Base-by-base conservation (phyloP, 2,113 vertebrate species). In the Hemicordylus capensis region DNA sequence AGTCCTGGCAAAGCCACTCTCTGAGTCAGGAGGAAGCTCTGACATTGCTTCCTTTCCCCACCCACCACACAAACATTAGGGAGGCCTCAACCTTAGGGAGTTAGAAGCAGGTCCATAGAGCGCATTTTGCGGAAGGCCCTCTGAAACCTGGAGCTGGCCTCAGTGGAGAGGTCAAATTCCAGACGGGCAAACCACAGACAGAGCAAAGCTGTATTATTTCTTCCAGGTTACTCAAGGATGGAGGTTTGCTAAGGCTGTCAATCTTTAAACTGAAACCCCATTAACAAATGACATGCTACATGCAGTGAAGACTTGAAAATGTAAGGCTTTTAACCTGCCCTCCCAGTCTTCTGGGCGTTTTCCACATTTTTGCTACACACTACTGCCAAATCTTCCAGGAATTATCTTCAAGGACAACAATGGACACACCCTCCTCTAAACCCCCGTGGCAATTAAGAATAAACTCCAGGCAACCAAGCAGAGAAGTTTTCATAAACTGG, bases 91-190 rank as follows among this genome's bases (percentile, higher is more conserved):
- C n/a, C n/a, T n/a, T n/a, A n/a, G n/a, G n/a, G n/a, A n/a, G n/a
- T n/a, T n/a, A n/a, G n/a, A n/a, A n/a, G n/a, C n/a, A n/a, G n/a
- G n/a, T n/a, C n/a, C n/a, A n/a, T n/a, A n/a, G n/a, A n/a, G n/a
- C n/a, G n/a, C n/a, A n/a, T n/a, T n/a, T n/a, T n/a, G n/a, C n/a
- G n/a, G n/a, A n/a, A n/a, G n/a, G n/a, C n/a, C n/a, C n/a, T n/a
- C n/a, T n/a, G n/a, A n/a, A n/a, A n/a, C n/a, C n/a, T n/a, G n/a
- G n/a, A n/a, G n/a, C n/a, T n/a, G n/a, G n/a, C n/a, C n/a, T n/a
- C n/a, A n/a, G 54, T 79, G 56, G 76, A 89, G 86, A n/a, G 56
- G 91, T 90, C 89, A 85, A 92, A 92, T 93, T 61, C n/a, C n/a
- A 86, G 80, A 44, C 64, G 84, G 28, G 34, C 24, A 54, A 3